Conservation (phyloP, 2,888 invertebrate species). For the Habroteleia sp. region DNA sequence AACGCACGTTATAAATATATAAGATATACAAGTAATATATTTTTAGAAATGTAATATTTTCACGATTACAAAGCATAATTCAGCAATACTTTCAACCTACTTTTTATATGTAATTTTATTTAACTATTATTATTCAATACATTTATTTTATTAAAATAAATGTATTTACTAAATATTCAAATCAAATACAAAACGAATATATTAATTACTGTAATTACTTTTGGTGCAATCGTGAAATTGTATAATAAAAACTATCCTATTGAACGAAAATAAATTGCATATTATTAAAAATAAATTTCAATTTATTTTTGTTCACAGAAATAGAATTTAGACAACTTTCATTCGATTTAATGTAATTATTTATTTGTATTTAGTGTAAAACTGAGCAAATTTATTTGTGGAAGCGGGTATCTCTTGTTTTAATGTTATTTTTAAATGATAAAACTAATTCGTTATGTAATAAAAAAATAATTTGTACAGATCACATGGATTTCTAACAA, state of each 20-base stretch:
- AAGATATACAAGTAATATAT: slow-evolving; percentile 42
- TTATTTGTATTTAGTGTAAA: slow-evolving; percentile 26
- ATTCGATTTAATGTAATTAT: slow-evolving; percentile 20
- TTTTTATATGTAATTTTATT: not conserved
- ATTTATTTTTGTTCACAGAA: slow-evolving; percentile 49
- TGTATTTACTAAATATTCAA: too few relatives aligned
- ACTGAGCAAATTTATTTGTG: slow-evolving; percentile 47
- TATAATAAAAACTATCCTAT: slow-evolving; percentile 20
- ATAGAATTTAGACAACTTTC: slow-evolving; percentile 26
- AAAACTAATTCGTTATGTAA: too few relatives aligned
- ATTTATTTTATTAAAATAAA: too few relatives aligned
- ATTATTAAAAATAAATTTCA: slow-evolving; percentile 39
- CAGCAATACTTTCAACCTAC: not conserved
- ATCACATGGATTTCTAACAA: too few relatives aligned
- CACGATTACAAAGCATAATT: slow-evolving; percentile 25
- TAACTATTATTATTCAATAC: not conserved
- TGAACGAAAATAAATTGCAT: slow-evolving; percentile 43
- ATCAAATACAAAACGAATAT: not conserved
- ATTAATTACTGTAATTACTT: not conserved
- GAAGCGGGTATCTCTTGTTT: too few relatives aligned
- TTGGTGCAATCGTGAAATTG: slow-evolving; percentile 29
- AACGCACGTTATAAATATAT: slow-evolving; percentile 53
- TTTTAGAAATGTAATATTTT: slow-evolving; percentile 27
- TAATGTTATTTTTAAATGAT: too few relatives aligned
- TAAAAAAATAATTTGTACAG: too few relatives aligned